Evolutionary conservation across 2,113 vertebrate species (phyloP), one percentile per base, ranked within the genome.

Genomic region (Ochotona princeps): DNA sequence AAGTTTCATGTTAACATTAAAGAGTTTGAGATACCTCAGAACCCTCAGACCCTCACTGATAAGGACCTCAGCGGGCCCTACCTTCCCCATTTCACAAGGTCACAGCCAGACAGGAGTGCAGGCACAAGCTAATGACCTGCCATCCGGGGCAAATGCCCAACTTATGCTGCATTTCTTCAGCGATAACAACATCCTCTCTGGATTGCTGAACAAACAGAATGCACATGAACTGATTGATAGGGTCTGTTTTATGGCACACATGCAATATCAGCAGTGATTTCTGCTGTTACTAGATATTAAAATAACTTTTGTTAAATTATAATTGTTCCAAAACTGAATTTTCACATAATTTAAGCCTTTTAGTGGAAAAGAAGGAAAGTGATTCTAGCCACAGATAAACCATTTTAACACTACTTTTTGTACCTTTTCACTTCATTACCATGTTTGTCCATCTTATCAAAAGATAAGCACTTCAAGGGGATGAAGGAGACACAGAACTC

Each of bases 281-380:
- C 73, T 85, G 57, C n/a, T 74, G 30, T 47, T 80, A 72, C 66
- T 63, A 73, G 26, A 23, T 30, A 47, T n/a, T 69, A 21, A 1
- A 9, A 72, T 11, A 10, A 14, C 12, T 10, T 57, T 80, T 25
- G 26, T 75, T 57, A 70, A 76, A n/a, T 38, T 66, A 70, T 49
- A 81, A 91, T 67, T 47, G 70, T 67, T 90, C 66, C 47, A 74
- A 92, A 89, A 73, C 44, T 89, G 44, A 73, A 4, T 83, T 89
- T 87, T 87, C 57, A 61, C 38, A 74, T 76, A 49, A 12, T 67
- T 2, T 66, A 91, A 83, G 63, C 47, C 54, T 75, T 44, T 69
- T 1, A 84, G 4, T 75, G 61, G 67, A 88, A 83, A 54, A 49
- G 26, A 80, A 89, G 18, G 49, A 66, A 80, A 60, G 20, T 61